phyloP scores from a whole-genome alignment of 2,797 vertebrate species.

The Alca torda region DNA sequence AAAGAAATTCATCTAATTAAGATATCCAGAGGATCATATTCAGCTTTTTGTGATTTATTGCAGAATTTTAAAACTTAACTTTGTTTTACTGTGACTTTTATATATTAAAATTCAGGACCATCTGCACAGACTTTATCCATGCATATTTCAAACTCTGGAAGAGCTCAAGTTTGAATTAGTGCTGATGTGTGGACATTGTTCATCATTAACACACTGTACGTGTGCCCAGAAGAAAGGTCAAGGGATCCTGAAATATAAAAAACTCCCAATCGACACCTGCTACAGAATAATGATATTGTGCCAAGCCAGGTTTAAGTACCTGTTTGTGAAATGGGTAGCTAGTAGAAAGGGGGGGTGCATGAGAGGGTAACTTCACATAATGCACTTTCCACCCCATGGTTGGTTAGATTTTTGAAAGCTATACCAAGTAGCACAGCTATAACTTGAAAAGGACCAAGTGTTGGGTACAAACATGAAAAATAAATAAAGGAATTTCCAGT shows the following conservation, averaged over 20 bases:
- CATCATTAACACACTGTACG: conserved; percentile 69
- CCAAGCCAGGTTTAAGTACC: neutral
- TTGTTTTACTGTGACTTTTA: conserved; percentile 70
- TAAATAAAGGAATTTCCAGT: neutral
- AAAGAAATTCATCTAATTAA: conserved; percentile 70
- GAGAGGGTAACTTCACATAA: neutral
- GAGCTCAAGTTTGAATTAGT: conserved; percentile 74
- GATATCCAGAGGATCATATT: conserved; percentile 56
- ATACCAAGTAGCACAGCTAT: neutral
- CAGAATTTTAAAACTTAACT: conserved; percentile 73
- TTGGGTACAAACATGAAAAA: neutral
- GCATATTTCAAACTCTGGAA: conserved; percentile 74
- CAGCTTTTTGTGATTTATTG: conserved; percentile 69
- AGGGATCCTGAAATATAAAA: conserved; percentile 58
- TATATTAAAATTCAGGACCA: conserved; percentile 73
- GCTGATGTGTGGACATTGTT: conserved; percentile 72
- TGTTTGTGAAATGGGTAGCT: neutral
- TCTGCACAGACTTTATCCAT: conserved; percentile 61
- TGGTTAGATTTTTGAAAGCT: neutral
- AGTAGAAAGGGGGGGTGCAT: neutral
- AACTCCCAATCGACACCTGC: conserved; percentile 26
- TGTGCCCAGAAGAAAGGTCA: conserved; percentile 71
- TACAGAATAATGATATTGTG: conserved; percentile 43
- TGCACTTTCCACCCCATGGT: neutral
- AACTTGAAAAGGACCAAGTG: neutral